Conservation (phyloP, 2,113 vertebrate species). For the Chaetops frenatus region DNA sequence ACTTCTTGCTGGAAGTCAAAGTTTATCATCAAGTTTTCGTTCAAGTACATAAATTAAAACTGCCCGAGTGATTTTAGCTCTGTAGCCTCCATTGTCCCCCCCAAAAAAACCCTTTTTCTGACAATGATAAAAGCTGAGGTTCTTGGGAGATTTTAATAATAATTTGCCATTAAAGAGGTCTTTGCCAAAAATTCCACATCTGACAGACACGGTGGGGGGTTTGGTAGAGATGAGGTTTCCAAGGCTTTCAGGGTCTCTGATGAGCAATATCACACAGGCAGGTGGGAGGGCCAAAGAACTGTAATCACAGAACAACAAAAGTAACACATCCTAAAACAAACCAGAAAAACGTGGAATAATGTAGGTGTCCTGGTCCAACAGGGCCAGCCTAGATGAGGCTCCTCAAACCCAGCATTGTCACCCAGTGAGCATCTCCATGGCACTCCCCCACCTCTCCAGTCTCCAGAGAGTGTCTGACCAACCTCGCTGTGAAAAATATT, state of each 20-base stretch:
- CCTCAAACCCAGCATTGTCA: neutral
- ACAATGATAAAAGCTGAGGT: neutral
- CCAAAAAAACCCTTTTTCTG: neutral
- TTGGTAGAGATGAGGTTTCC: neutral
- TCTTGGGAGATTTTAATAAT: neutral
- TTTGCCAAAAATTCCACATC: neutral
- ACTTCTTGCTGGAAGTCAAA: neutral
- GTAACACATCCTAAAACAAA: neutral
- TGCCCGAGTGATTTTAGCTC: neutral
- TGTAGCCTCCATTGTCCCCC: neutral
- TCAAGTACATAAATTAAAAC: neutral
- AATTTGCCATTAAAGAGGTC: neutral
- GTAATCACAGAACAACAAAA: neutral
- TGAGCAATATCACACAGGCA: neutral
- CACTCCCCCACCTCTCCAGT: neutral
- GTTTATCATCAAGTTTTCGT: neutral
- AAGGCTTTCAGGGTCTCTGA: neutral
- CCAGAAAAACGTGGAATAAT: neutral
- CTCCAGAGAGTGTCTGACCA: neutral
- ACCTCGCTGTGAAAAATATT: fast-evolving
- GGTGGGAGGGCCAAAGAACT: neutral
- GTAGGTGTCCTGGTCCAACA: neutral
- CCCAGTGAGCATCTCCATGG: neutral
- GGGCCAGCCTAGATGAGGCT: neutral
- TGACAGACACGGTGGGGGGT: neutral